Conservation (phyloP, 2,888 invertebrate species). For the Ectropis crepuscularia region DNA sequence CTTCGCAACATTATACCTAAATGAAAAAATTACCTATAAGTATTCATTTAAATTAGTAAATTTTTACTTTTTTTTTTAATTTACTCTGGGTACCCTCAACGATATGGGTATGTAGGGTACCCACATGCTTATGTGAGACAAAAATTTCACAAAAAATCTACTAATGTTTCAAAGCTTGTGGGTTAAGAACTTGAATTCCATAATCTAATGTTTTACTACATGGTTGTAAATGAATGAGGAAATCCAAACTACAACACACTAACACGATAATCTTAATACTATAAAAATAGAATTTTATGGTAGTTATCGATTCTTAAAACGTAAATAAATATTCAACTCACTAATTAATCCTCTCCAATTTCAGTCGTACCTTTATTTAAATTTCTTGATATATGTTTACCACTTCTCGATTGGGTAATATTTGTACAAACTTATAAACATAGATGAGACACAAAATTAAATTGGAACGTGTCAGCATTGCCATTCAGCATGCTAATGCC, state of each 20-base stretch:
- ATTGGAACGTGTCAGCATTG: too few relatives aligned
- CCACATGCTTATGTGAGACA: too few relatives aligned
- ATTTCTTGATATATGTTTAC: not conserved
- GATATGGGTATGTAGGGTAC: too few relatives aligned
- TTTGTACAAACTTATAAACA: too few relatives aligned
- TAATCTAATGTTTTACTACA: slow-evolving; percentile 31
- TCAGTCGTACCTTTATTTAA: not conserved
- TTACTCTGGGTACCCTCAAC: too few relatives aligned
- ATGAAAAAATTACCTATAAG: too few relatives aligned
- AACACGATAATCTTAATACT: slow-evolving; percentile 37
- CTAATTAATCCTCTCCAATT: slow-evolving; percentile 15
- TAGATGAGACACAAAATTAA: too few relatives aligned
- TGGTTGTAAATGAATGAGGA: slow-evolving; percentile 34
- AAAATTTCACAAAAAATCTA: too few relatives aligned
- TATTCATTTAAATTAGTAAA: too few relatives aligned
- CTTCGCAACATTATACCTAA: too few relatives aligned
- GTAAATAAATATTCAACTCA: slow-evolving; percentile 36
- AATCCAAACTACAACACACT: slow-evolving; percentile 25
- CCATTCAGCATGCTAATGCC: too few relatives aligned
- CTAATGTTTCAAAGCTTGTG: not conserved
- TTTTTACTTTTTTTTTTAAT: too few relatives aligned
- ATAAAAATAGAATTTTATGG: slow-evolving; percentile 36
- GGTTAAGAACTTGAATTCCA: slow-evolving; percentile 7
- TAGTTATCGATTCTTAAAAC: slow-evolving; percentile 34
- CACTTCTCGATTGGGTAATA: not conserved